These are phyloP conservation scores for Spilarctia lutea DNA, from an alignment of 2,888 invertebrate genomes.

Conservation along the genomic window DNA sequence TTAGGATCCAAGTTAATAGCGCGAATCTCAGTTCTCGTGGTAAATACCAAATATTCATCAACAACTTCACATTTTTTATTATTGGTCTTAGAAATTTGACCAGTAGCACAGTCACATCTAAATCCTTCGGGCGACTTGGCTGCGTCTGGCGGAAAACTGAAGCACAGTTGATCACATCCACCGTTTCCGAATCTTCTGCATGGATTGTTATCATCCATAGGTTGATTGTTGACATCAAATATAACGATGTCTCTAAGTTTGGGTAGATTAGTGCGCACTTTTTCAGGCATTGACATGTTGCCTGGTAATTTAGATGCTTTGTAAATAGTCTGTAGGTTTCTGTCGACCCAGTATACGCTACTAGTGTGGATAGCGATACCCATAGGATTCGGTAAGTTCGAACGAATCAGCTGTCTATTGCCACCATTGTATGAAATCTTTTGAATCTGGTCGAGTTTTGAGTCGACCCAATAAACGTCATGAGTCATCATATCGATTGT, in stretches of 20 bases:
- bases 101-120: slow-evolving; percentile 97
- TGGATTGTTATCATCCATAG: slow-evolving; percentile 92
- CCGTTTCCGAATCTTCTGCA: slow-evolving; percentile 92
- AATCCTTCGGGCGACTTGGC: slow-evolving; percentile 83
- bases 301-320: slow-evolving; percentile 92
- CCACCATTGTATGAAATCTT: slow-evolving; percentile 95
- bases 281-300: slow-evolving; percentile 89
- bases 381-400: slow-evolving; percentile 97
- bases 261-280: slow-evolving; percentile 93
- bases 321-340: slow-evolving; percentile 94
- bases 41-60: slow-evolving; percentile 96
- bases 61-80: slow-evolving; percentile 93
- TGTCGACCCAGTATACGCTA: slow-evolving; percentile 97
- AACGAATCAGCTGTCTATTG: slow-evolving; percentile 92
- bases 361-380: slow-evolving; percentile 95
- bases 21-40: slow-evolving; percentile 97
- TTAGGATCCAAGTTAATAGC: slow-evolving; percentile 95
- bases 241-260: slow-evolving; percentile 96
- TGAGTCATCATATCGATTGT: slow-evolving; percentile 97
- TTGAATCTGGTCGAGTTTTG: slow-evolving; percentile 97
- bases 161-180: slow-evolving; percentile 98
- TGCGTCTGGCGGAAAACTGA: slow-evolving; percentile 93
- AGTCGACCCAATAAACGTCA: slow-evolving; percentile 99
- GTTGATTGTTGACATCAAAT: slow-evolving; percentile 96
- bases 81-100: slow-evolving; percentile 89